Percentiles rank a stretch among this genome's conserved stretches.
phyloP scores from a whole-genome alignment of 2,797 vertebrate species.

The Pseudochaenichthys georgianus region DNA sequence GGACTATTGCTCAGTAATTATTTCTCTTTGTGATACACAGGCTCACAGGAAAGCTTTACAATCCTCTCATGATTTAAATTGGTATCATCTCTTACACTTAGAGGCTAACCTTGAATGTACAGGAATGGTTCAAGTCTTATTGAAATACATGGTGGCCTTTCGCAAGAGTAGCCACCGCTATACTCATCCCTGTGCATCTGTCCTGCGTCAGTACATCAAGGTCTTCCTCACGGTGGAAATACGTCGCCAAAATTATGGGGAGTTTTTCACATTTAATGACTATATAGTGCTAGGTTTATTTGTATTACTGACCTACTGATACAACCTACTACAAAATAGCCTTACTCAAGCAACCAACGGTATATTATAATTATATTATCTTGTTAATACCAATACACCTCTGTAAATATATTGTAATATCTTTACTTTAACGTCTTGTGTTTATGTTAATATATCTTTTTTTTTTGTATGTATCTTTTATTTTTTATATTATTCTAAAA shows the following conservation, averaged over 20 bases:
- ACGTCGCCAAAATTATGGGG: neutral
- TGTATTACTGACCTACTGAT: neutral
- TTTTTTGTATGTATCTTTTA: too few relatives aligned
- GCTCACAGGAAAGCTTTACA: conserved; percentile 10
- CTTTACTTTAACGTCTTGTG: too few relatives aligned
- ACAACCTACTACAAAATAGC: neutral
- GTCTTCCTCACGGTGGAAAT: conserved; percentile 8
- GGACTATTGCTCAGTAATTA: conserved; percentile 34
- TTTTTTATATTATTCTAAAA: too few relatives aligned
- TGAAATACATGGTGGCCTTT: conserved; percentile 59
- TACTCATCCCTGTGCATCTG: conserved; percentile 15
- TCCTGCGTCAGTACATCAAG: conserved; percentile 1
- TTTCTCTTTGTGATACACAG: neutral
- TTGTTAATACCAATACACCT: too few relatives aligned
- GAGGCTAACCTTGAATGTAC: conserved; percentile 67
- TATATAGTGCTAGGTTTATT: neutral
- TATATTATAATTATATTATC: too few relatives aligned
- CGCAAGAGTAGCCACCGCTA: neutral
- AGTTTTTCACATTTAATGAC: neutral
- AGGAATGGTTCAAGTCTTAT: conserved; percentile 54
- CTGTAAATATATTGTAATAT: too few relatives aligned
- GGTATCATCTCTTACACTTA: conserved; percentile 67
- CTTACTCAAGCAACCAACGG: neutral
- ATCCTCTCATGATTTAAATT: conserved; percentile 38
- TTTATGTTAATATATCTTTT: too few relatives aligned